These are phyloP conservation scores for Enteromius viviparus DNA, from an alignment of 2,797 vertebrate species.

Conservation along the genomic window DNA sequence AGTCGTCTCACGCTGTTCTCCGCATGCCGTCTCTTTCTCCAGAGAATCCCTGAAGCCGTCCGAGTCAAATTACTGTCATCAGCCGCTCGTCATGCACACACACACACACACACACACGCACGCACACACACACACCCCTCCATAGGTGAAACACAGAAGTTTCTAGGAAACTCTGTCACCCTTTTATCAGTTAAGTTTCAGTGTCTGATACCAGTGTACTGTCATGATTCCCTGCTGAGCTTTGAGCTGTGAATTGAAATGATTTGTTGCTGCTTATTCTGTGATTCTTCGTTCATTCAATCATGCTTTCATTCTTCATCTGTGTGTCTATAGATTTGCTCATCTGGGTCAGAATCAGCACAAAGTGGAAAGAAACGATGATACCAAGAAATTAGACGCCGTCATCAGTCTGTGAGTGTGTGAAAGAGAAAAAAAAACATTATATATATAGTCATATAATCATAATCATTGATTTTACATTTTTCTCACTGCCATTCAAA, in stretches of 20 bases:
- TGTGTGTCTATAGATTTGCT: conserved; percentile 82
- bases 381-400: conserved; percentile 75
- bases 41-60: background rate
- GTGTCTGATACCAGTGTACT: too few relatives aligned
- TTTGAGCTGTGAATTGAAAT: background rate
- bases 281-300: background rate
- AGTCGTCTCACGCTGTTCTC: background rate
- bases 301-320: background rate
- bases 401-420: conserved; percentile 89
- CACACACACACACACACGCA: too few relatives aligned
- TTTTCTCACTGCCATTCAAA: too few relatives aligned
- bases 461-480: too few relatives aligned
- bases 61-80: background rate
- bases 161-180: background rate
- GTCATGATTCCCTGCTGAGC: background rate
- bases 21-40: background rate
- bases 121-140: background rate
- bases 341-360: conserved; percentile 90
- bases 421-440: too few relatives aligned
- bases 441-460: too few relatives aligned
- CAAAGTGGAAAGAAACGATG: conserved; percentile 81
- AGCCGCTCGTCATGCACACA: background rate
- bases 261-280: background rate
- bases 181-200: background rate
- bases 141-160: background rate